These are phyloP conservation scores for Ovibos moschatus DNA, from an alignment of 2,113 vertebrate species.

Conservation along the genomic window DNA sequence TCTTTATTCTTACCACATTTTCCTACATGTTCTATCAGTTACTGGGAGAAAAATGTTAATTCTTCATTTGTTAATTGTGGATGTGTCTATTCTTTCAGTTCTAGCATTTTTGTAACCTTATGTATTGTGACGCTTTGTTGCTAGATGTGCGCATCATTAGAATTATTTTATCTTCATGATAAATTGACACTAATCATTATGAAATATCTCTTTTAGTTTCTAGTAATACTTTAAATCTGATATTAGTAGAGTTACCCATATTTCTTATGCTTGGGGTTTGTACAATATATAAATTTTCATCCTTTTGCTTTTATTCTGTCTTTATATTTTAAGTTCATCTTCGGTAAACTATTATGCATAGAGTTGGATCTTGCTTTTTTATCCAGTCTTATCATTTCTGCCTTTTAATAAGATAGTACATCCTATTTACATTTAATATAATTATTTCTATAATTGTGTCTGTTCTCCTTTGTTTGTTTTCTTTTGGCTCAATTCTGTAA, in stretches of 20 bases:
- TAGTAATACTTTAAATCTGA: neutral
- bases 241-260: neutral
- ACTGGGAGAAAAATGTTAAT: neutral
- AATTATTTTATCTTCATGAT: neutral
- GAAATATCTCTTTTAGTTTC: neutral
- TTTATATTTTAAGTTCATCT: conserved; percentile 1
- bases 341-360: neutral
- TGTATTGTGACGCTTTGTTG: conserved; percentile 11
- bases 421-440: neutral
- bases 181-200: neutral
- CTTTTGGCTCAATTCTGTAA: neutral
- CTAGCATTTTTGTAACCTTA: neutral
- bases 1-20: neutral
- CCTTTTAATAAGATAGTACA: neutral
- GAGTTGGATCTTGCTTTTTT: neutral
- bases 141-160: neutral
- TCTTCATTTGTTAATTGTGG: neutral
- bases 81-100: neutral
- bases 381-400: neutral
- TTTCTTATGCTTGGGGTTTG: neutral
- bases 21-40: neutral
- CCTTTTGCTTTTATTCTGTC: neutral
- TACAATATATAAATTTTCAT: neutral
- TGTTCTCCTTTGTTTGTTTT: neutral
- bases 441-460: neutral